Evolutionary conservation across 2,797 vertebrate genomes (phyloP).

Genomic region (Cryptoprocta ferox): DNA sequence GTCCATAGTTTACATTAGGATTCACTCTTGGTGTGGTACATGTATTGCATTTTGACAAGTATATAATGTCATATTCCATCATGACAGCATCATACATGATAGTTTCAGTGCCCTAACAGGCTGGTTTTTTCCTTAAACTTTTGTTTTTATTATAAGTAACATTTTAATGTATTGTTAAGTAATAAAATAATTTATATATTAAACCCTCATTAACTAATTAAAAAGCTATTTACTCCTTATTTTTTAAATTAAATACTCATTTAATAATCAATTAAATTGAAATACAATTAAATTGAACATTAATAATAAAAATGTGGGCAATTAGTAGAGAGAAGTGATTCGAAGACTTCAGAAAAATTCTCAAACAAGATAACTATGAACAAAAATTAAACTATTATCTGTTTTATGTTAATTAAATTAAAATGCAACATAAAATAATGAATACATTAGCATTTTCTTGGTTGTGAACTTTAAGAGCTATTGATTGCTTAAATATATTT

Average conservation of each 20-base stretch:
- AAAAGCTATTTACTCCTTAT: not conserved
- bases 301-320: not conserved
- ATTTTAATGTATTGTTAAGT: not conserved
- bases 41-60: not conserved
- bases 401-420: conserved; percentile 25
- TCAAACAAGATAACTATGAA: not conserved
- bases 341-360: not conserved
- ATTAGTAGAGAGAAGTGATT: not conserved
- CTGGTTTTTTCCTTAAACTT: not conserved
- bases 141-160: not conserved
- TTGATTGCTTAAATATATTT: not conserved
- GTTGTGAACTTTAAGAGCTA: not conserved
- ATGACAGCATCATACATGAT: not conserved
- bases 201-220: not conserved
- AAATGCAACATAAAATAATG: not conserved
- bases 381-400: not conserved
- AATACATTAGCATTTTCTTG: not conserved
- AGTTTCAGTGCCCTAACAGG: not conserved
- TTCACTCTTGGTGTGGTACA: not conserved
- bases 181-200: conserved; percentile 19
- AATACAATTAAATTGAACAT: not conserved
- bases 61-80: not conserved
- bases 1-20: not conserved
- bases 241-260: not conserved
- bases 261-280: not conserved